Conservation (phyloP, 2,888 invertebrate genomes). For the Sicus ferrugineus region DNA sequence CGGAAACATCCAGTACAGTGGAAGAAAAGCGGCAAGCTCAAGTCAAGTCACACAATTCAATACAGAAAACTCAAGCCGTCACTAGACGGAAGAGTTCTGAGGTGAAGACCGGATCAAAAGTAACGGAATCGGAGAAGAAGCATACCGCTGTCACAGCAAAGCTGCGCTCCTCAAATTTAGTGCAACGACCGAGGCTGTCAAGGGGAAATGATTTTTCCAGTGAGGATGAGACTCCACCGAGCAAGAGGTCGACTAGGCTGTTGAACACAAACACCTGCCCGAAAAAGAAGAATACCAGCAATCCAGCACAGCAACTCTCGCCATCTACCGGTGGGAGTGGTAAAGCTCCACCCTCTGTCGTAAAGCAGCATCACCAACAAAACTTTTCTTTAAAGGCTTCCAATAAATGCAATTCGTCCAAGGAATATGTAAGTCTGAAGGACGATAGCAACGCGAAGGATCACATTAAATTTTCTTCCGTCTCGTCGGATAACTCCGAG, state of each 20-base stretch:
- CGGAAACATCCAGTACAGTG: constrained; percentile 72
- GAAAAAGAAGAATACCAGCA: constrained; percentile 54
- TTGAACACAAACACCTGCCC: constrained; percentile 45
- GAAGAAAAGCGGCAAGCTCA: constrained; percentile 55
- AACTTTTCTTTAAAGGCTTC: constrained; percentile 51
- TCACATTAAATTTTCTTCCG: constrained; percentile 87
- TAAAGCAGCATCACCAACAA: constrained; percentile 50
- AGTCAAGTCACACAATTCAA: constrained; percentile 53
- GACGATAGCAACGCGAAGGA: neutral
- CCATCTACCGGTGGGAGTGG: constrained; percentile 61
- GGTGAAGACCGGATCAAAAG: constrained; percentile 40
- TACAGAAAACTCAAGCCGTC: constrained; percentile 35
- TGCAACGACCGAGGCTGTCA: constrained; percentile 54
- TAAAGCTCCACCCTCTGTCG: constrained; percentile 60
- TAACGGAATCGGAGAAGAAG: constrained; percentile 26
- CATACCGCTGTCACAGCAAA: constrained; percentile 46
- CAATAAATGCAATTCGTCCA: constrained; percentile 35
- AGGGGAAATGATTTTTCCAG: constrained; percentile 69
- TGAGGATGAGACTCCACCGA: constrained; percentile 68
- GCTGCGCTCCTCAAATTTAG: constrained; percentile 46
- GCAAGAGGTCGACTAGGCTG: constrained; percentile 49
- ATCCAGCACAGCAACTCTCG: constrained; percentile 27
- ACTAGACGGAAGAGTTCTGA: constrained; percentile 49
- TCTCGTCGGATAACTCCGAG: constrained; percentile 71
- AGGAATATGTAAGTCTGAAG: constrained; percentile 33